Conservation (phyloP, 2,888 invertebrate species). For the Helleia helle region DNA sequence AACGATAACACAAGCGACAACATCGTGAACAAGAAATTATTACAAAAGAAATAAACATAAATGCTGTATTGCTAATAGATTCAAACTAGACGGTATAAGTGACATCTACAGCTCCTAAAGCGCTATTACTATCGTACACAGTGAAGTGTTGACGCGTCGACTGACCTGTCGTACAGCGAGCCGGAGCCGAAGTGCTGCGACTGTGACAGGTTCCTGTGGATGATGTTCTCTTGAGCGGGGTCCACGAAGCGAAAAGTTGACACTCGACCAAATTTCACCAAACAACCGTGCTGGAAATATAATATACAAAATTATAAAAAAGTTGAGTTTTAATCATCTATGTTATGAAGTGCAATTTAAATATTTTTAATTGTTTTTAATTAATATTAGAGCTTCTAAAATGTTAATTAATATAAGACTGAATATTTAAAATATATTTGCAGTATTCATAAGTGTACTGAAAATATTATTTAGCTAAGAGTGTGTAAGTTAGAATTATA, state of each 20-base stretch:
- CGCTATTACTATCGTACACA: background rate
- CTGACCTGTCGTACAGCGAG: conserved; percentile 86
- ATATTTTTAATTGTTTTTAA: too few species aligned
- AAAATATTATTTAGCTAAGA: too few species aligned
- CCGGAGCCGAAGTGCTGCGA: conserved; percentile 82
- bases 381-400: too few species aligned
- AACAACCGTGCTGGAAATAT: conserved; percentile 80
- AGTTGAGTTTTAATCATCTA: too few species aligned
- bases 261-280: conserved; percentile 89
- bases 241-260: conserved; percentile 91
- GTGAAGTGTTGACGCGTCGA: background rate
- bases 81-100: conserved; percentile 14
- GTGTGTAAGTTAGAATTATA: too few species aligned
- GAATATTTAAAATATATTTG: too few species aligned
- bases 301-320: background rate
- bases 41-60: conserved; percentile 34
- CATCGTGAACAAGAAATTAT: conserved; percentile 27
- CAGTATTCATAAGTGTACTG: too few species aligned
- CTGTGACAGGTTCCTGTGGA: conserved; percentile 83
- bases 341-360: too few species aligned
- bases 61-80: conserved; percentile 18
- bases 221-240: conserved; percentile 85
- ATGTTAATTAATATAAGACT: too few species aligned
- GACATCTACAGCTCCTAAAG: conserved; percentile 10
- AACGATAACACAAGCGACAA: conserved; percentile 39